Percentiles rank a stretch among this genome's conserved stretches.
Evolutionary conservation across 2,113 vertebrate genomes (phyloP).

Genomic region (Burhinus oedicnemus): DNA sequence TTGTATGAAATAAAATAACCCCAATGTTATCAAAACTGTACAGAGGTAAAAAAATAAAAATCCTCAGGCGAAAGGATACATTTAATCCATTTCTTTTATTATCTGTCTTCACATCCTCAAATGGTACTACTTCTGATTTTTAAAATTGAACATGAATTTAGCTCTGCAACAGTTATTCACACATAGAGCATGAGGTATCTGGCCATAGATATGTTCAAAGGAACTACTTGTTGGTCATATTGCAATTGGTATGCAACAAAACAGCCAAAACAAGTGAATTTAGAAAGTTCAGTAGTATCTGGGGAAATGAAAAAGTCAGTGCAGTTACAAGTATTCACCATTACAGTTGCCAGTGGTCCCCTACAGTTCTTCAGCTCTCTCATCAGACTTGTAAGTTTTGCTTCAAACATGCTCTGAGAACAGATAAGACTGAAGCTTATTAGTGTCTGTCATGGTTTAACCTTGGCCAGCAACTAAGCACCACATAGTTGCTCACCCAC

Average conservation of each 20-base stretch:
- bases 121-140: neutral
- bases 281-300: neutral
- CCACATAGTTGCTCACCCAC: accelerated
- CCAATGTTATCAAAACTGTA: neutral
- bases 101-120: neutral
- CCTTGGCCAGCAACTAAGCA: neutral
- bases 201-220: neutral
- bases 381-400: neutral
- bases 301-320: neutral
- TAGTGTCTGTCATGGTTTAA: neutral
- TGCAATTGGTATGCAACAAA: neutral
- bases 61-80: neutral
- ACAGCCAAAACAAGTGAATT: neutral
- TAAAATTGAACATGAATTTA: neutral
- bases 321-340: neutral
- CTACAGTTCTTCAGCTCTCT: neutral
- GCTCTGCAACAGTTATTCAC: neutral
- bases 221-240: neutral
- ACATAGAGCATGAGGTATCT: neutral
- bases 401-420: neutral
- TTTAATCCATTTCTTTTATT: neutral
- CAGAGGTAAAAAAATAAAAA: neutral
- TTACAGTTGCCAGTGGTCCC: too few relatives aligned
- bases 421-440: neutral
- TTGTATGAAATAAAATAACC: neutral